Percentiles rank a stretch among this genome's conserved stretches.
Evolutionary conservation across 2,888 invertebrate genomes (phyloP).

Genomic region (Orchesellides sinensis): DNA sequence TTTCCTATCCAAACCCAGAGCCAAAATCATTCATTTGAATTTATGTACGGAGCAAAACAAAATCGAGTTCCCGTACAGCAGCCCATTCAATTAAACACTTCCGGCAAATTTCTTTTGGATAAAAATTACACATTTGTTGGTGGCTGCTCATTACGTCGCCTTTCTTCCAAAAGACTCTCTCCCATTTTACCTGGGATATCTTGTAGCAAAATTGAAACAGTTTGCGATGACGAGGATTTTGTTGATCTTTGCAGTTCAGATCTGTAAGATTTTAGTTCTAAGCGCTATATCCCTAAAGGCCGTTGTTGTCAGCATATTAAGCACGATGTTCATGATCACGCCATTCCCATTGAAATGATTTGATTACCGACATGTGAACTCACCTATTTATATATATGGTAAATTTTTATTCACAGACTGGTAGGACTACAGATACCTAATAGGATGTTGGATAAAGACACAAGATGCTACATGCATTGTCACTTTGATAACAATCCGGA

Average conservation of each 20-base stretch:
- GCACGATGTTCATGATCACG: neutral
- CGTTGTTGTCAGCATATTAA: too few relatives aligned
- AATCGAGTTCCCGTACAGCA: too few relatives aligned
- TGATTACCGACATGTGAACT: too few relatives aligned
- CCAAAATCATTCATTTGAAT: too few relatives aligned
- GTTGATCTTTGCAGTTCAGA: neutral
- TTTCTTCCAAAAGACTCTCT: neutral
- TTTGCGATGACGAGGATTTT: too few relatives aligned
- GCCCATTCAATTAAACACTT: neutral
- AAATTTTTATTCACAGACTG: constrained; percentile 5
- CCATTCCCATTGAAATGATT: neutral
- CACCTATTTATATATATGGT: too few relatives aligned
- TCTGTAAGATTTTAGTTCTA: too few relatives aligned
- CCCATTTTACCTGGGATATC: neutral
- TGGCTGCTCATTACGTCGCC: neutral
- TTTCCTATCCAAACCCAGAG: constrained; percentile 7
- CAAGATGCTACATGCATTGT: constrained; percentile 10
- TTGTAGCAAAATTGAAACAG: too few relatives aligned
- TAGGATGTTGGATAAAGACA: neutral
- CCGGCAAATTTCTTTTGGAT: neutral
- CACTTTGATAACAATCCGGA: constrained; percentile 40
- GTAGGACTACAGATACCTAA: constrained; percentile 13
- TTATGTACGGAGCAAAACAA: too few relatives aligned
- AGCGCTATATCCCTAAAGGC: too few relatives aligned
- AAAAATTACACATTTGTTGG: constrained; percentile 19